Evolutionary conservation across 2,113 vertebrate genomes (phyloP).

Genomic region (Nothobranchius kuhntae): DNA sequence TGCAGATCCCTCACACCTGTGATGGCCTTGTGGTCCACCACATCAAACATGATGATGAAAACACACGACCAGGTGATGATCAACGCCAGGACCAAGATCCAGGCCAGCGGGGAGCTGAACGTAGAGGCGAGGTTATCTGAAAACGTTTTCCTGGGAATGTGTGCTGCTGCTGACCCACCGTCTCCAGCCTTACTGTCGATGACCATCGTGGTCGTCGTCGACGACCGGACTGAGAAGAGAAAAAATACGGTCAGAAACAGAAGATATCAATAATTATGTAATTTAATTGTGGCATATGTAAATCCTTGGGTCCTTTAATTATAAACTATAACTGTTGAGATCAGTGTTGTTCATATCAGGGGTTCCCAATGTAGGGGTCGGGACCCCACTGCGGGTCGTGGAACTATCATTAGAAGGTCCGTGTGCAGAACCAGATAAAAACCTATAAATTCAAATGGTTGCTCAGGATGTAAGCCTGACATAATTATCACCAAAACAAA

Average conservation of each 20-base stretch:
- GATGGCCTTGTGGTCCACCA: slow-evolving; percentile 89
- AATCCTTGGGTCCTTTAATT: no score
- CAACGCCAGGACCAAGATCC: slow-evolving; percentile 93
- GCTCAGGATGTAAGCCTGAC: no score
- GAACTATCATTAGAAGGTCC: no score
- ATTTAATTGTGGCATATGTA: no score
- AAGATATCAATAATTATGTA: no score
- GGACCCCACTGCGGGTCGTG: no score
- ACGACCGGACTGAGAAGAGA: slow-evolving; percentile 78
- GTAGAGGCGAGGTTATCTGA: slow-evolving; percentile 87
- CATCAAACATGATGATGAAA: slow-evolving; percentile 95
- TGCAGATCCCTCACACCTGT: slow-evolving; percentile 74
- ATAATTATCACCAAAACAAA: no score
- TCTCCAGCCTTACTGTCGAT: slow-evolving; percentile 87
- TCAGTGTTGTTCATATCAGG: no score
- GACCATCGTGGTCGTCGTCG: slow-evolving; percentile 83
- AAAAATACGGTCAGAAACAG: background rate
- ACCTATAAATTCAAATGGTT: no score
- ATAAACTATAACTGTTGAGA: no score
- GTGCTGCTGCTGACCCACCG: slow-evolving; percentile 65
- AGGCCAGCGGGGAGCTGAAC: slow-evolving; percentile 95
- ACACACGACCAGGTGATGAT: slow-evolving; percentile 96
- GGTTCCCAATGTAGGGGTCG: no score
- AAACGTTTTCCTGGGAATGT: slow-evolving; percentile 82
- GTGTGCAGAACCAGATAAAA: no score